Percentiles rank a stretch among this genome's conserved stretches.
These are phyloP conservation scores for Peromyscus aztecus DNA, from an alignment of 2,797 vertebrate genomes.

Conservation along the genomic window DNA sequence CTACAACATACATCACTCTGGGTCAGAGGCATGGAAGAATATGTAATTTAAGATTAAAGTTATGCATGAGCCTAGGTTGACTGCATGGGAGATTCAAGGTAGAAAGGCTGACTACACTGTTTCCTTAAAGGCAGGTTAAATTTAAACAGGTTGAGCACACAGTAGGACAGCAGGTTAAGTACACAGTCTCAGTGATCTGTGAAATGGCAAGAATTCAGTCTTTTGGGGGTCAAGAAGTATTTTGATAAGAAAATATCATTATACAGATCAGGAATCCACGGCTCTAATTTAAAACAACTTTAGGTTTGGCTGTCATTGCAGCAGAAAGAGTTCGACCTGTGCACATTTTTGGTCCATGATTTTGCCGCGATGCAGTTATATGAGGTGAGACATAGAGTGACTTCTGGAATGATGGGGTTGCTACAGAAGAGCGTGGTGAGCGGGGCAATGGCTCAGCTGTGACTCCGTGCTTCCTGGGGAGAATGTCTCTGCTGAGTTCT, in stretches of 20 bases:
- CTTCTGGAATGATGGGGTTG: not conserved
- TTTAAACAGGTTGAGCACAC: not conserved
- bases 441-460: not conserved
- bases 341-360: not conserved
- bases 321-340: not conserved
- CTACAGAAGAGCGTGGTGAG: not conserved
- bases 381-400: not conserved
- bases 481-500: not conserved
- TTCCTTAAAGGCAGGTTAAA: not conserved
- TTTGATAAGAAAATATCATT: not conserved
- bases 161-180: not conserved
- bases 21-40: too few relatives aligned
- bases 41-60: not conserved
- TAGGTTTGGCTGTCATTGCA: not conserved
- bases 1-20: not conserved
- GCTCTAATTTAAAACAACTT: not conserved
- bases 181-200: not conserved
- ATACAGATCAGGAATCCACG: not conserved
- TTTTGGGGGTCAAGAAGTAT: not conserved
- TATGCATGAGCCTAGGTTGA: not conserved
- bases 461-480: fast-evolving
- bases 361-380: not conserved
- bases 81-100: too few relatives aligned
- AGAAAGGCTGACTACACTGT: not conserved
- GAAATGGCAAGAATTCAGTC: not conserved